Conservation (phyloP, 2,113 vertebrate genomes). For the Spermophilus dauricus region DNA sequence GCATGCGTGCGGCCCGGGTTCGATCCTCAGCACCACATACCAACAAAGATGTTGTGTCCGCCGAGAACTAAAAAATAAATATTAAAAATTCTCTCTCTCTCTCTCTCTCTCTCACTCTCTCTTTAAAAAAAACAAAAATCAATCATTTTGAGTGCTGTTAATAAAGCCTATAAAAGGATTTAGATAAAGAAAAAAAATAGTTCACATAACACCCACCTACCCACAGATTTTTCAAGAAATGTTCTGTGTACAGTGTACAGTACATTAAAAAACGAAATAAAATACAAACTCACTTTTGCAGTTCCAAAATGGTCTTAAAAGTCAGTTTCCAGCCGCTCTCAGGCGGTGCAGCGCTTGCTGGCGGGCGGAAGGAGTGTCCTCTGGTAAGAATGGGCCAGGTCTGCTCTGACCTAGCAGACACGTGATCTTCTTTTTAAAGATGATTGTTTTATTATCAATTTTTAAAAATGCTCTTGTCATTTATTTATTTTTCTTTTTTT, state of each 20-base stretch:
- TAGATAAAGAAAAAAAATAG: background rate
- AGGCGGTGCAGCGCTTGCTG: background rate
- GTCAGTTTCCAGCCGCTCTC: background rate
- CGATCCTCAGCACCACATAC: no score
- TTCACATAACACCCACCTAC: background rate
- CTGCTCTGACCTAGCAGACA: background rate
- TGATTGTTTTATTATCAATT: no score
- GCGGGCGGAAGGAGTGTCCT: background rate
- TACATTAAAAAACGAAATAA: background rate
- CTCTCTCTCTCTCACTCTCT: no score
- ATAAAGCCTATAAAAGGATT: background rate
- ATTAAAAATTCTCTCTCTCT: no score
- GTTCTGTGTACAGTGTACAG: background rate
- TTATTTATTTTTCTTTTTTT: no score
- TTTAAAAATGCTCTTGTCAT: no score
- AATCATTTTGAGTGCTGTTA: background rate
- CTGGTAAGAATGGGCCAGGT: background rate
- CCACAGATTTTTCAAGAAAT: background rate
- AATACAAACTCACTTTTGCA: background rate
- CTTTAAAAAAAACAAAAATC: background rate
- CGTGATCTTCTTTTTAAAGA: background rate
- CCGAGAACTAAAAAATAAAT: no score
- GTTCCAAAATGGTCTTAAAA: conserved; percentile 9
- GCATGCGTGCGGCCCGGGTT: no score
- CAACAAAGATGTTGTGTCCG: no score